Percentiles rank a stretch among this genome's conserved stretches.
Conservation (phyloP, 2,113 vertebrate genomes). For the Menidia beryllina region DNA sequence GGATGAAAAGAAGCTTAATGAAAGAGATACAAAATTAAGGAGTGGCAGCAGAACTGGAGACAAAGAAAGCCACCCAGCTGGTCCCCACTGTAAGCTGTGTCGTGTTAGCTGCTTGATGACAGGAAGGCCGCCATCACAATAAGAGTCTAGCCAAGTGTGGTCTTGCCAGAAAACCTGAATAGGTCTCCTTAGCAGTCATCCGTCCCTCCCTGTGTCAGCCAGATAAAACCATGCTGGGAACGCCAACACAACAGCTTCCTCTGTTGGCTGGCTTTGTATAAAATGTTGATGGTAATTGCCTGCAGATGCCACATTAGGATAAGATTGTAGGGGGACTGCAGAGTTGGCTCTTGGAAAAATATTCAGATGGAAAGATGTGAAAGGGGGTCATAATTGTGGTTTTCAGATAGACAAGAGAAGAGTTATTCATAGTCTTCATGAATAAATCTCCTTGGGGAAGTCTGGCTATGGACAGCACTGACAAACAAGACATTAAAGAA, state of each 20-base stretch:
- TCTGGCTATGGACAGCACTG: slow-evolving; percentile 41
- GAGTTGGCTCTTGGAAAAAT: slow-evolving; percentile 53
- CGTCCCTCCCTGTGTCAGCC: slow-evolving; percentile 51
- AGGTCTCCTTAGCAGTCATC: slow-evolving; percentile 53
- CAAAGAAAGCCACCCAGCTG: slow-evolving; percentile 19
- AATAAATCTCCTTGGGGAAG: slow-evolving; percentile 6
- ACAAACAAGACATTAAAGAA: slow-evolving; percentile 26
- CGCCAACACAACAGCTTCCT: slow-evolving; percentile 69
- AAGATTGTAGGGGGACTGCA: slow-evolving; percentile 18
- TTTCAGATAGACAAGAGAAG: slow-evolving; percentile 50
- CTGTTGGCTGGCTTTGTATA: slow-evolving; percentile 70
- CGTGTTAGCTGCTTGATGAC: slow-evolving; percentile 45
- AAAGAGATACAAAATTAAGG: slow-evolving; percentile 2
- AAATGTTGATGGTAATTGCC: slow-evolving; percentile 67
- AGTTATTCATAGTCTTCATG: slow-evolving; percentile 50
- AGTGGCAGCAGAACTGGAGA: slow-evolving; percentile 19
- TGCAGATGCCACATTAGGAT: slow-evolving; percentile 67
- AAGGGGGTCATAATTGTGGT: slow-evolving; percentile 57
- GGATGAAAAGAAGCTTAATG: neutral
- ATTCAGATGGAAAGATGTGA: slow-evolving; percentile 42
- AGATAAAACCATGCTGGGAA: slow-evolving; percentile 51
- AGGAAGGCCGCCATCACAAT: slow-evolving; percentile 63
- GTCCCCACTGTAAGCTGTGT: slow-evolving; percentile 39
- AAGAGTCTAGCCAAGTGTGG: slow-evolving; percentile 53
- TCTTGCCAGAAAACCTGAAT: slow-evolving; percentile 63